A percentile compares a stretch with the other conserved stretches of the same genome.
Conservation (phyloP, 2,113 vertebrate genomes). For the Egretta garzetta region DNA sequence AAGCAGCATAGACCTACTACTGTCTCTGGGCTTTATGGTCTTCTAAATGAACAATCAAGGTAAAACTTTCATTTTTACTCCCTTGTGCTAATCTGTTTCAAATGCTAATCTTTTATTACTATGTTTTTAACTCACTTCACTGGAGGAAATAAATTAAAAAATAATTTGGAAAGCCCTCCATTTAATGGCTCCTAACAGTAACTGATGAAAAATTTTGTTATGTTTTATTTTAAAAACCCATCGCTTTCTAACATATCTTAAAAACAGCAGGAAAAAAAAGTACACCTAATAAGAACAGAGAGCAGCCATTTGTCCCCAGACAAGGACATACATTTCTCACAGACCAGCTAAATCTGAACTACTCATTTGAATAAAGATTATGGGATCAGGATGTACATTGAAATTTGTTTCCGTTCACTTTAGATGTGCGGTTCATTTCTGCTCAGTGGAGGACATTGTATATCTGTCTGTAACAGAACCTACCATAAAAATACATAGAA, state of each 20-base stretch:
- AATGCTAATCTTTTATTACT: not conserved
- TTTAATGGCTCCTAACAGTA: not conserved
- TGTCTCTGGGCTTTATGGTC: not conserved
- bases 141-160: not conserved
- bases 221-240: not conserved
- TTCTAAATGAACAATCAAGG: not conserved
- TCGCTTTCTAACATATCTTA: not conserved
- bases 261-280: not conserved
- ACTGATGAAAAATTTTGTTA: not conserved
- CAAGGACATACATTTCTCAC: not conserved
- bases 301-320: not conserved
- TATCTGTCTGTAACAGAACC: not conserved
- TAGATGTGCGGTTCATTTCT: not conserved
- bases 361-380: not conserved
- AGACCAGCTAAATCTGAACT: not conserved
- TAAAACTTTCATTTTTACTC: not conserved
- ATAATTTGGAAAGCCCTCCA: not conserved
- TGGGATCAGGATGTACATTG: not conserved
- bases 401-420: not conserved
- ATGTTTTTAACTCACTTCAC: not conserved
- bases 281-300: not conserved
- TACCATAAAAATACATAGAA: not conserved
- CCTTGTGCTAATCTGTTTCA: not conserved
- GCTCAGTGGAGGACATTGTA: not conserved
- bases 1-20: not conserved